phyloP scores from a whole-genome alignment of 2,113 vertebrate genomes.

The Cichladusa arquata region DNA sequence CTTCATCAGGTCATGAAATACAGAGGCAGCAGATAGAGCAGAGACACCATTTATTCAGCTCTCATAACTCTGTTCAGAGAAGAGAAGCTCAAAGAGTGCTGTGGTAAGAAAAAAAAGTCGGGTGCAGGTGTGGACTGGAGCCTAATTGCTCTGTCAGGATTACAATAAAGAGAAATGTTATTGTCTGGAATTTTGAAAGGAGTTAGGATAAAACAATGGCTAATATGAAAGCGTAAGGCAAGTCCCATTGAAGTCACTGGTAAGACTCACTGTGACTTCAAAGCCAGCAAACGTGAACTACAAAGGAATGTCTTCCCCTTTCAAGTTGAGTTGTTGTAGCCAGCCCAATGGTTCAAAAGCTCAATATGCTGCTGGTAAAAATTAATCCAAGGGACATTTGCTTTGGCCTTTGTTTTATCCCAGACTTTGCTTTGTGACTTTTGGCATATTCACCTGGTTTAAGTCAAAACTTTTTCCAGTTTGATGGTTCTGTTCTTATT shows the following conservation, averaged over 20 bases:
- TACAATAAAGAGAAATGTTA: constrained; percentile 50
- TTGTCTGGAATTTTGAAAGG: constrained; percentile 56
- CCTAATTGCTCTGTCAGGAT: constrained; percentile 64
- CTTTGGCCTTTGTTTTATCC: constrained; percentile 26
- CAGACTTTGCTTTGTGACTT: neutral
- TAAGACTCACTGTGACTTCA: constrained; percentile 52
- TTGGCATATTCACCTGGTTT: neutral
- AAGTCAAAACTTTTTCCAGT: neutral
- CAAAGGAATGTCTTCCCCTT: constrained; percentile 48
- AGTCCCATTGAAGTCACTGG: constrained; percentile 47
- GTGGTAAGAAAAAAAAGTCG: neutral
- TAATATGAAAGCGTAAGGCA: constrained; percentile 27
- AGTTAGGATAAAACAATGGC: constrained; percentile 59
- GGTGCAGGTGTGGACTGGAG: constrained; percentile 46
- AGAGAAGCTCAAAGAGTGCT: constrained; percentile 37
- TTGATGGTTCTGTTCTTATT: neutral
- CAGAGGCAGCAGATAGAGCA: neutral
- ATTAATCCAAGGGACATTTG: constrained; percentile 8
- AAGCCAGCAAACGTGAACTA: constrained; percentile 3
- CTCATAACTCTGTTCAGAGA: constrained; percentile 2
- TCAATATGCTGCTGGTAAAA: neutral
- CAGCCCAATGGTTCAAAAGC: constrained; percentile 3
- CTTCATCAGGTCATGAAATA: constrained; percentile 6
- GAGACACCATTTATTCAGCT: neutral
- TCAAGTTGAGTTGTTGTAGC: constrained; percentile 34